Evolutionary conservation across 2,888 invertebrate species (phyloP), one percentile per base, ranked within the genome.

Genomic region (Ethmia dodecea): DNA sequence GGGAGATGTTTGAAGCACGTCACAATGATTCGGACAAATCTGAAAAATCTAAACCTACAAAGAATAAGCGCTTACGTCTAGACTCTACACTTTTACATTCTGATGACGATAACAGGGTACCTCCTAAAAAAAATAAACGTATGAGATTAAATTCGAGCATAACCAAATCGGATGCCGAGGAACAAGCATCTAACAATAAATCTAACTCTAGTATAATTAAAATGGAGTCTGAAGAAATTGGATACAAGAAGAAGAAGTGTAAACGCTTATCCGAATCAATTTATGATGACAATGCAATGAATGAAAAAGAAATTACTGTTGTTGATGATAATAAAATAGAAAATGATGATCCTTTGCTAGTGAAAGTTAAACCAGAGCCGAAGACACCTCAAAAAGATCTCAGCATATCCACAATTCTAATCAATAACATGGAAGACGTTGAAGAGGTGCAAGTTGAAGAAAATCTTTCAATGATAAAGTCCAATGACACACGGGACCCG

Each of bases 1-100:
- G 55, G 45, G 84, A 86, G 69, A 84, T 86, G 81, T 86, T 55
- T 43, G 68, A 75, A 49, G 61, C 84, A 2, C 72, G 86, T 24
- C 84, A 84, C 52, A 58, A 66, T 31, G 40, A 52, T 31, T 65
- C 64, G 22, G 53, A 61, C 18, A 52, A 45, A 22, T 55, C 42
- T 33, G 5, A 32, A 10, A 49, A 41, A 35, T 13, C 37, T 31
- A 18, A 60, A 59, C 28, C 26, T 41, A 57, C 60, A 40, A 68
- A 62, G 47, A 51, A 43, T 15, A 72, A 58, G 14, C 59, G 60
- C 10, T 58, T 54, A 37, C 55, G 65, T 22, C 36, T 72, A 29
- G 67, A 69, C 13, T 69, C 71, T 1, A 60, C 69, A 12, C 47
- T 55, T 16, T 60, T 66, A 26, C 62, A 67, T 18, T 67, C 74